phyloP scores from a whole-genome alignment of 2,113 vertebrate genomes.

The Anas platyrhynchos region DNA sequence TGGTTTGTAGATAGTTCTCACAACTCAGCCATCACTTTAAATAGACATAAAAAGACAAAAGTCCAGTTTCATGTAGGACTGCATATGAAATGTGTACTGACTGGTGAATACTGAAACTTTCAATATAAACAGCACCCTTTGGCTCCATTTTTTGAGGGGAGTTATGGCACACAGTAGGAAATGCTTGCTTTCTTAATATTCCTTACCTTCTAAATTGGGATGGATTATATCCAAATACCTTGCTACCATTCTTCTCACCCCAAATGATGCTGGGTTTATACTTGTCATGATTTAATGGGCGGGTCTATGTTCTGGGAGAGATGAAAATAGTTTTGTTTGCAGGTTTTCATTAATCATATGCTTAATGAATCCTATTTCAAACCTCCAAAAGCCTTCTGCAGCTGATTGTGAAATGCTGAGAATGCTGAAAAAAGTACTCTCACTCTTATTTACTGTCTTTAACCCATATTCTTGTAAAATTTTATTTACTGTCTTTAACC shows the following conservation, averaged over 20 bases:
- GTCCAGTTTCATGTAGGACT: slow-evolving; percentile 55
- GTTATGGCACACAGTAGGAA: background rate
- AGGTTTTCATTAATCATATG: slow-evolving; percentile 67
- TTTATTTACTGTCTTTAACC: slow-evolving; percentile 47
- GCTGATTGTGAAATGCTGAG: slow-evolving; percentile 24
- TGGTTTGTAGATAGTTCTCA: slow-evolving; percentile 66
- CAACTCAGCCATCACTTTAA: slow-evolving; percentile 60
- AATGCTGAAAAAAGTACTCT: slow-evolving; percentile 48
- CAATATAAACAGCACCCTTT: background rate
- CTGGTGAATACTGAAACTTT: background rate
- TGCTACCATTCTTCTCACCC: slow-evolving; percentile 26
- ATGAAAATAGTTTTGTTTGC: slow-evolving; percentile 54
- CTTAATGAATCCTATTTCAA: slow-evolving; percentile 58
- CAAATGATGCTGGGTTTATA: slow-evolving; percentile 19
- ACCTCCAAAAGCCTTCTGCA: slow-evolving; percentile 46
- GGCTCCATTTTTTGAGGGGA: background rate
- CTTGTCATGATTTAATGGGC: slow-evolving; percentile 48
- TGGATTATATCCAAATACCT: slow-evolving; percentile 36
- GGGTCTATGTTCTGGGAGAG: slow-evolving; percentile 36
- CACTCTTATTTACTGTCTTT: slow-evolving; percentile 33
- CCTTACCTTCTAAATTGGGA: background rate
- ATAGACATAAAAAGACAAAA: slow-evolving; percentile 55
- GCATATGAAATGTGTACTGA: slow-evolving; percentile 3
- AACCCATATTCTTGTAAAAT: slow-evolving; percentile 35
- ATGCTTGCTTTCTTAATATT: background rate